Evolutionary conservation across 1,140 invertebrate species (phyloP).

Genomic region (Lepidurus couesii): DNA sequence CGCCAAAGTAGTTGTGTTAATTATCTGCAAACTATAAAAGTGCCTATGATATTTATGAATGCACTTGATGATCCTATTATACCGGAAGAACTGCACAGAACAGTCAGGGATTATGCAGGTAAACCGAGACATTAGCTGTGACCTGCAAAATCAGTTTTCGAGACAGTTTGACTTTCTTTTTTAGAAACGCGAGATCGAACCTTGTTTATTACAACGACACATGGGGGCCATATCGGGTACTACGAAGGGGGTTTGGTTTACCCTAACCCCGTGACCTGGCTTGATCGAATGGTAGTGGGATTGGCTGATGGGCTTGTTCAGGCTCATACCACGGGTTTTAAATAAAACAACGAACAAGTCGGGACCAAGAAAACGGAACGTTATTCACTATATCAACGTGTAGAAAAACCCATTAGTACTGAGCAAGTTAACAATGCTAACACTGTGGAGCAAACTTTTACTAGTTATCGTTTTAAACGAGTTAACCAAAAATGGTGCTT

Average conservation of each 20-base stretch:
- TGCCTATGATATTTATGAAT: conserved; percentile 84
- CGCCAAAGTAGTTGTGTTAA: conserved; percentile 71
- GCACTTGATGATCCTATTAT: conserved; percentile 82
- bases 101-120: conserved; percentile 69
- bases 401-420: neutral
- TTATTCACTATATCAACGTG: no score
- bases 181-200: conserved; percentile 60
- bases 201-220: conserved; percentile 71
- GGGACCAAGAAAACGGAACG: neutral
- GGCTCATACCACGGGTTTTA: neutral
- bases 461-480: no score
- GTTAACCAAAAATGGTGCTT: no score
- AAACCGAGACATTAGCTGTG: conserved; percentile 42
- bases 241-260: conserved; percentile 79
- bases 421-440: neutral
- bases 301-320: conserved; percentile 33
- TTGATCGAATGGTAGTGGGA: conserved; percentile 31
- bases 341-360: neutral
- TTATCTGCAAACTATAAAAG: conserved; percentile 67
- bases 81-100: conserved; percentile 62
- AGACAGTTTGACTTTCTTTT: conserved; percentile 41
- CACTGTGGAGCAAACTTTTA: no score
- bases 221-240: conserved; percentile 88
- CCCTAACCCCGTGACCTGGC: conserved; percentile 81
- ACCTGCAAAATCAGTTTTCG: neutral